Base-by-base conservation (phyloP, 1,140 invertebrate genomes). In the Stegodyphus dumicola region DNA sequence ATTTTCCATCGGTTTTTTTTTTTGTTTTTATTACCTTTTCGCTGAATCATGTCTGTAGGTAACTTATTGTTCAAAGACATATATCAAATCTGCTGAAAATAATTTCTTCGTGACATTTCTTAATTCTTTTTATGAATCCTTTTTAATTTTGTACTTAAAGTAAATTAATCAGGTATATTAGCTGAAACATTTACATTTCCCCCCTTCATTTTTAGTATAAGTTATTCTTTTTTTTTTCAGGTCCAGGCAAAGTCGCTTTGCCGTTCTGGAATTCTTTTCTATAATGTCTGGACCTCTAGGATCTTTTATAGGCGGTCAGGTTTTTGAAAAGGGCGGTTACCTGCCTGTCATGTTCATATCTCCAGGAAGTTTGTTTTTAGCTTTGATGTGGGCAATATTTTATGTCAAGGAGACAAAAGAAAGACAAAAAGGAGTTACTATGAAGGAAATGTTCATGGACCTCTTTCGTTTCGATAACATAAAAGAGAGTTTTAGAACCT, bases 401-500 rank as follows among this genome's bases (percentile, higher is more conserved):
- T 33, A n/a, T 54, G 73, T 87, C 3, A 33, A 60, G 11, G 86
- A 87, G 49, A 83, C 86, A 2, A 83, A 77, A 33, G n/a, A 53
- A 2, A 60, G 60, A 11, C 52, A 71, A 13, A 52, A 56, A 7
- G 75, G 83, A 9, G 77, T 83, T 13, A 83, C 69, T 7, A 53
- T 17, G 6, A 71, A 17, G 53, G 17, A 70, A 10, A 77, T 87
- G 6, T 74, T 83, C 10, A 13, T 11, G 11, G 78, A 87, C 6
- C 52, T 87, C 2, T 87, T 87, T 48, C 51, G 18, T 9, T 7
- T 83, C 5, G 86, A 87, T 6, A 87, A 87, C 13, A 6, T 87
- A 7, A 83, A 77, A 53, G 73, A 80, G 6, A 87, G 86, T 18
- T 77, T 77, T 51, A 69, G 15, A 33, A 87, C 86, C 6, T 87